phyloP scores from a whole-genome alignment of 2,888 invertebrate species.

The Strigamia transsilvanica region DNA sequence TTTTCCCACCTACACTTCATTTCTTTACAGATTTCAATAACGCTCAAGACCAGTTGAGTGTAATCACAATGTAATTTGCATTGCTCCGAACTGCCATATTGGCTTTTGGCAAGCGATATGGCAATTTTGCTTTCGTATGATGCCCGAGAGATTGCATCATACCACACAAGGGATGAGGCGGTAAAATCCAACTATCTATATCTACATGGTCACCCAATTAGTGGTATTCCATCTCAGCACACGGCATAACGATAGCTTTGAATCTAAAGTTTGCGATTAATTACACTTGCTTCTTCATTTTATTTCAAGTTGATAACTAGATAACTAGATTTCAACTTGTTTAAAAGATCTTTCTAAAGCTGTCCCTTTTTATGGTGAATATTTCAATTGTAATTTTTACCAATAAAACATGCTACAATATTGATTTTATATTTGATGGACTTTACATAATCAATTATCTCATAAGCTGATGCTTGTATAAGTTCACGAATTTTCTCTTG shows the following conservation, averaged over 20 bases:
- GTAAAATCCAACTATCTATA: neutral
- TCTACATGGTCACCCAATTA: neutral
- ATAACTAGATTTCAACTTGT: too few species aligned
- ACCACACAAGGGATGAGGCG: neutral
- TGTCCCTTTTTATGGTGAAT: too few species aligned
- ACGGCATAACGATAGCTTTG: neutral
- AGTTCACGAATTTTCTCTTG: too few species aligned
- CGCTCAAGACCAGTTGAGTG: neutral
- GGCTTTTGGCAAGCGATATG: conserved; percentile 3
- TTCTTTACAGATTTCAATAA: conserved; percentile 1
- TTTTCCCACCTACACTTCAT: neutral
- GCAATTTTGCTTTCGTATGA: neutral
- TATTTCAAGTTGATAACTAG: neutral
- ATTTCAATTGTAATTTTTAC: too few species aligned
- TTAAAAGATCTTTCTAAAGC: too few species aligned
- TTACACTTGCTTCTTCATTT: neutral
- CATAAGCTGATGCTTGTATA: too few species aligned
- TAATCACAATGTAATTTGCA: neutral
- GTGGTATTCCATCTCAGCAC: conserved; percentile 8
- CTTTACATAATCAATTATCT: too few species aligned
- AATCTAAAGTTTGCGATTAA: neutral
- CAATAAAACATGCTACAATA: too few species aligned
- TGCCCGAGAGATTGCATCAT: neutral
- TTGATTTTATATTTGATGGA: too few species aligned
- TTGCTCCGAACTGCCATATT: neutral